phyloP scores from a whole-genome alignment of 2,888 invertebrate species.

The Drosophila infuscata region DNA sequence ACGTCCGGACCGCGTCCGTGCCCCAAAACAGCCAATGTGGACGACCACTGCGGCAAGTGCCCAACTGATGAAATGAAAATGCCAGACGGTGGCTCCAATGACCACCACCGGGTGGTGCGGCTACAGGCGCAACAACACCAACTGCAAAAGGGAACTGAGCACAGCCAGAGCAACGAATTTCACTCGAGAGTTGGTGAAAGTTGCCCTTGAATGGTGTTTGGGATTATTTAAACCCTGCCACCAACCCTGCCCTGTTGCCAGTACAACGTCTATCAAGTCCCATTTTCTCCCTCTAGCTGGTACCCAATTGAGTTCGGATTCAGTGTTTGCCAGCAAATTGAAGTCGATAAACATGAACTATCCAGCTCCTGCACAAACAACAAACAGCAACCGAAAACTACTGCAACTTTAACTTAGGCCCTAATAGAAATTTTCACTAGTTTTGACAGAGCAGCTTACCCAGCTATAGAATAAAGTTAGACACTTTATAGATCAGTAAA shows the following conservation, averaged over 20 bases:
- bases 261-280: constrained; percentile 19
- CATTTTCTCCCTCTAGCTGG: constrained; percentile 29
- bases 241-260: background rate
- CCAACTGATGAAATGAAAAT: constrained; percentile 68
- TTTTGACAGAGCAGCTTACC: background rate
- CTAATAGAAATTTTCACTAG: background rate
- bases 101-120: constrained; percentile 45
- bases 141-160: constrained; percentile 26
- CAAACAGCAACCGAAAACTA: constrained; percentile 27
- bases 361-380: constrained; percentile 10
- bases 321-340: constrained; percentile 70
- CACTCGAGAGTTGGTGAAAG: constrained; percentile 76
- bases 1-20: constrained; percentile 55
- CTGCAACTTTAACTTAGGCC: constrained; percentile 11
- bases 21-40: constrained; percentile 66
- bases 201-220: constrained; percentile 80
- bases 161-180: constrained; percentile 45
- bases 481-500: background rate
- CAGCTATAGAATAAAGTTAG: background rate
- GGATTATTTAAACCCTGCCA: constrained; percentile 54
- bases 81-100: constrained; percentile 64
- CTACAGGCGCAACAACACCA: constrained; percentile 17
- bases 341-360: constrained; percentile 70
- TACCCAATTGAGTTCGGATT: constrained; percentile 62
- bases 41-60: constrained; percentile 73